Evolutionary conservation across 2,113 vertebrate species (phyloP), one percentile per base, ranked within the genome.

Genomic region (Lepisosteus osseus): DNA sequence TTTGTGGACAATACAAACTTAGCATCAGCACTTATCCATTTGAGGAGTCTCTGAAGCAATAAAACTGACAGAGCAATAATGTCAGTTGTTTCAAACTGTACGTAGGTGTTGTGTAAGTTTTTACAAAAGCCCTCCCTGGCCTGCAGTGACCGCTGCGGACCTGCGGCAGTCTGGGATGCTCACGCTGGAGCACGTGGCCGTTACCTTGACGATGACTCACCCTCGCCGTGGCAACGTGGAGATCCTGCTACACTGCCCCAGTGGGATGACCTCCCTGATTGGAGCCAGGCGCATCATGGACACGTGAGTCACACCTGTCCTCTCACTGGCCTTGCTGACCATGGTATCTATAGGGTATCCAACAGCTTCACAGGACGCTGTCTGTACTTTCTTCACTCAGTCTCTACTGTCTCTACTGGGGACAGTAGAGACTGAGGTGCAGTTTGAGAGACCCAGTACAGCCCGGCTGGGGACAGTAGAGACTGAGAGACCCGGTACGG

Each of bases 131-230:
- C 29, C 29, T 29, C 29, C 29, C 29, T 29, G 67, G 68, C 54
- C 51, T n/a, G 9, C 82, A 96, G 96, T 99, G 70, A 94, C 92
- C 29, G 73, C 79, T 0, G 74, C 61, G 0, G 92, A 97, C 83
- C 87, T 98, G 80, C 75, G 73, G 67, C 83, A 92, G n/a, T 98
- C 96, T 0, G 95, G 95, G n/a, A 93, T 99, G 95, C 85, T 86
- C 77, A 98, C 95, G 0, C 85, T 99, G 86, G 97, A 99, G 83
- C 97, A 99, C 0, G 96, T 98, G 78, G 93, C 96, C 0, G 92
- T 99, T 65, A 95, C 95, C 0, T 84, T 99, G 74, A 95, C 93
- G 5, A 88, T 98, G 40, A 87, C 78, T 7, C 96, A 99, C 57
- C 93, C 94, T 0, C 91, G 94, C 63, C 95, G 97, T 0, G 96